These are phyloP conservation scores for Aplodontia rufa DNA, from an alignment of 2,113 vertebrate species.

Conservation along the genomic window DNA sequence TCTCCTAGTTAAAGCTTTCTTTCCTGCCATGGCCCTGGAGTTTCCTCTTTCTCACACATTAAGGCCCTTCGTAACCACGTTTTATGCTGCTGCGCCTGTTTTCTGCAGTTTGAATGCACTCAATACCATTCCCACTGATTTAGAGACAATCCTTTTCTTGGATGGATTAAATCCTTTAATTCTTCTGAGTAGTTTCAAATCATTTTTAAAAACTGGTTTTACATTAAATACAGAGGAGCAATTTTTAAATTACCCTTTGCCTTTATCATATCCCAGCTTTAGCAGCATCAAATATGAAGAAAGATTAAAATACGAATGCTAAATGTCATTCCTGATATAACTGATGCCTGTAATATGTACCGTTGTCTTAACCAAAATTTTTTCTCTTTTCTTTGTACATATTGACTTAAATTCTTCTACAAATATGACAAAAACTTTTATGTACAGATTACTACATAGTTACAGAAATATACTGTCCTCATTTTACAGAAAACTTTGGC, in stretches of 20 bases:
- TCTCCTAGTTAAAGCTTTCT: neutral
- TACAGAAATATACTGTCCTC: neutral
- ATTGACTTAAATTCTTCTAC: neutral
- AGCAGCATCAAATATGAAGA: neutral
- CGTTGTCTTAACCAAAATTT: neutral
- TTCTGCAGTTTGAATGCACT: neutral
- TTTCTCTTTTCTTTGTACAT: constrained; percentile 11
- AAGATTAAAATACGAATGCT: constrained; percentile 9
- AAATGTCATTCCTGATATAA: neutral
- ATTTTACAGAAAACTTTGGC: neutral
- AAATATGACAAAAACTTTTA: constrained; percentile 30
- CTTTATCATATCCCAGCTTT: neutral
- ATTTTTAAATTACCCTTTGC: neutral
- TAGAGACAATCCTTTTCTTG: neutral
- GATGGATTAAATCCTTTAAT: neutral
- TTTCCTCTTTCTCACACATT: neutral
- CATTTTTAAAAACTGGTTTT: constrained; percentile 24
- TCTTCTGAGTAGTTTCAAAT: constrained; percentile 35
- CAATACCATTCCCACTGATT: neutral
- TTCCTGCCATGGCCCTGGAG: neutral
- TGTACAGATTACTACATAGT: neutral
- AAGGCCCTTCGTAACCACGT: neutral
- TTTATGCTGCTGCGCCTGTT: neutral
- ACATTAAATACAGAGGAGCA: neutral
- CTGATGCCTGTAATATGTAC: neutral